Evolutionary conservation across 2,797 vertebrate genomes (phyloP).

Genomic region (Lagocephalus sceleratus): DNA sequence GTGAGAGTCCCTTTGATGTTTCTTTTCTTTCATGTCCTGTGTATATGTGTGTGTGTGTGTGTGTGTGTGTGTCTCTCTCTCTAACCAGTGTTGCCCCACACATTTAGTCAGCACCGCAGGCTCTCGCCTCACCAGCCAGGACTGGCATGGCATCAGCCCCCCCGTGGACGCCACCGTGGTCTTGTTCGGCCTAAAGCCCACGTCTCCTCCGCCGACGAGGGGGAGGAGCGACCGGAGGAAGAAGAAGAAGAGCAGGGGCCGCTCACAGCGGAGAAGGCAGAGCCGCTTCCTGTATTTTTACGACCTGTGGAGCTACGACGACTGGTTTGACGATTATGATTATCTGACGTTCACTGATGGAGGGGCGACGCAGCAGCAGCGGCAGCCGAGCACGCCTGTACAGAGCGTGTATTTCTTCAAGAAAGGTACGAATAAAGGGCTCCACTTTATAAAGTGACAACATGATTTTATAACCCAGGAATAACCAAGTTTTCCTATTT

Average conservation of each 20-base stretch:
- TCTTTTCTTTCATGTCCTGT: neutral
- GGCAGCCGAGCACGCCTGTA: constrained; percentile 69
- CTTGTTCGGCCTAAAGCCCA: constrained; percentile 66
- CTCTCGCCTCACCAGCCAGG: constrained; percentile 65
- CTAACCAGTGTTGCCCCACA: neutral
- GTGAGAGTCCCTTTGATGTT: constrained; percentile 50
- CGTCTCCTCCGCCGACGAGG: constrained; percentile 10
- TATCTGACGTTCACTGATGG: constrained; percentile 7
- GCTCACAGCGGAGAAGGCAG: constrained; percentile 24
- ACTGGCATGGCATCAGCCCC: constrained; percentile 84
- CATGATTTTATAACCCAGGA: too few species aligned
- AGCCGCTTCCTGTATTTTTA: constrained; percentile 42
- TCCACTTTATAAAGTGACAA: too few species aligned
- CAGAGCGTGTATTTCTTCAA: constrained; percentile 95
- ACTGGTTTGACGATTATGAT: constrained; percentile 40
- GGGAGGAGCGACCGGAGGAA: constrained; percentile 18
- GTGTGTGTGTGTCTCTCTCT: constrained; percentile 1
- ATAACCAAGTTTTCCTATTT: constrained; percentile 10
- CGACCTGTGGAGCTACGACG: constrained; percentile 53
- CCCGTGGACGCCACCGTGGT: constrained; percentile 86
- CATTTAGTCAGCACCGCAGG: constrained; percentile 44
- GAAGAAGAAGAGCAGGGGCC: constrained; percentile 46
- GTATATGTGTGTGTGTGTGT: too few species aligned
- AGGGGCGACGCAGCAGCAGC: constrained; percentile 29
- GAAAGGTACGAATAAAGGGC: constrained; percentile 69